A percentile compares a stretch with the other conserved stretches of the same genome.
Conservation (phyloP, 2,888 invertebrate genomes). For the Synanthedon formicaeformis region DNA sequence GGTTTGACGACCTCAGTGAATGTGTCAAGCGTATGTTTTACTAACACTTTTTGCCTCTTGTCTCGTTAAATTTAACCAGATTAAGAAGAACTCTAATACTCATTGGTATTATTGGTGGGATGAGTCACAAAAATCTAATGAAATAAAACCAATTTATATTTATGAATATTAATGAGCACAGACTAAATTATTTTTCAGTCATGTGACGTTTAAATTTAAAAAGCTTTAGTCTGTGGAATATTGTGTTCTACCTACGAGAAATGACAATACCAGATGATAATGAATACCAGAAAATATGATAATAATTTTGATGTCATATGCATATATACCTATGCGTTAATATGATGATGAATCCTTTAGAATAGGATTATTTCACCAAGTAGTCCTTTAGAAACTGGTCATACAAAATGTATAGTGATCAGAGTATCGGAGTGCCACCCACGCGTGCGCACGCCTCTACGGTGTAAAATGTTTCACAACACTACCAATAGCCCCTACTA, state of each 20-base stretch:
- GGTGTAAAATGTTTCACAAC: constrained; percentile 23
- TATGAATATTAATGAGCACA: too few species aligned
- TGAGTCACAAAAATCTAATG: too few species aligned
- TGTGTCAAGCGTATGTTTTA: constrained; percentile 12
- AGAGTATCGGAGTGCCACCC: constrained; percentile 13
- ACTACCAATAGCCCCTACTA: neutral
- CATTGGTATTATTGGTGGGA: neutral
- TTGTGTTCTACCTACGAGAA: too few species aligned
- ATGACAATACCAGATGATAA: too few species aligned
- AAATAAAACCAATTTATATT: too few species aligned
- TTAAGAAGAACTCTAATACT: neutral
- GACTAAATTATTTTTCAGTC: too few species aligned
- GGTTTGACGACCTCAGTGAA: constrained; percentile 11
- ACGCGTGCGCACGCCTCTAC: constrained; percentile 17
- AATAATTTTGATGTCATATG: too few species aligned
- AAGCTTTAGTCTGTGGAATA: too few species aligned
- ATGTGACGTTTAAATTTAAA: too few species aligned
- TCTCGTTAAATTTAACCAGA: neutral
- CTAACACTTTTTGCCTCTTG: constrained; percentile 9
- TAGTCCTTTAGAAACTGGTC: constrained; percentile 4
- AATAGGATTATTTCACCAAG: neutral
- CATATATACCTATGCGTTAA: too few species aligned
- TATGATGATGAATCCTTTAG: too few species aligned
- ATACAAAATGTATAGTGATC: constrained; percentile 1
- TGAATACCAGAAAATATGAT: too few species aligned